Percentiles rank a stretch among this genome's conserved stretches.
Conservation (phyloP, 2,888 invertebrate genomes). For the Andrena marginata region DNA sequence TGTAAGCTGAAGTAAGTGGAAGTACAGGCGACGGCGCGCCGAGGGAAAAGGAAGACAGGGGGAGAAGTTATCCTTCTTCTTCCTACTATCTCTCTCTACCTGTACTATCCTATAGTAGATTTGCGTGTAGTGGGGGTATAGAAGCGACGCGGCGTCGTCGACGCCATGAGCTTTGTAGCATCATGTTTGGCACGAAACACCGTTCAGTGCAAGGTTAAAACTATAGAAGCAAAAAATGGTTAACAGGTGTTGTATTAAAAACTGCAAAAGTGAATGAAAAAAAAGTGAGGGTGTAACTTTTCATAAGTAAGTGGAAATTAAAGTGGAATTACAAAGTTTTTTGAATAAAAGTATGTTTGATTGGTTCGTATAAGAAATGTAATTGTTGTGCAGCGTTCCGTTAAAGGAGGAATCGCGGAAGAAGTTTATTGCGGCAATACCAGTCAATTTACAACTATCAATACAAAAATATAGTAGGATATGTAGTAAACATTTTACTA, state of each 20-base stretch:
- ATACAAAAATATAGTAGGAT: neutral
- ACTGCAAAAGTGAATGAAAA: too few species aligned
- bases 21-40: too few species aligned
- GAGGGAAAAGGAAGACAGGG: too few species aligned
- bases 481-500: conserved; percentile 7
- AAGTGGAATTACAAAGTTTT: neutral
- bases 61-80: too few species aligned
- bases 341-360: neutral
- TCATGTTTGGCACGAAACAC: too few species aligned
- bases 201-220: too few species aligned
- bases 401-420: neutral
- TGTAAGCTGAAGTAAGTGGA: too few species aligned
- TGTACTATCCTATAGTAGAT: too few species aligned
- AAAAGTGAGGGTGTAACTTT: neutral
- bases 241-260: neutral
- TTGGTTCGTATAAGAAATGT: neutral
- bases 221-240: neutral
- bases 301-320: conserved; percentile 10
- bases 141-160: too few species aligned
- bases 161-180: too few species aligned
- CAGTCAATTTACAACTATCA: neutral
- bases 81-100: too few species aligned
- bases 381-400: neutral
- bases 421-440: conserved; percentile 6
- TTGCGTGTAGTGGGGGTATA: too few species aligned